Percentiles rank a stretch among this genome's conserved stretches.
Evolutionary conservation across 2,888 invertebrate species (phyloP).

Genomic region (Lithosia quadra): DNA sequence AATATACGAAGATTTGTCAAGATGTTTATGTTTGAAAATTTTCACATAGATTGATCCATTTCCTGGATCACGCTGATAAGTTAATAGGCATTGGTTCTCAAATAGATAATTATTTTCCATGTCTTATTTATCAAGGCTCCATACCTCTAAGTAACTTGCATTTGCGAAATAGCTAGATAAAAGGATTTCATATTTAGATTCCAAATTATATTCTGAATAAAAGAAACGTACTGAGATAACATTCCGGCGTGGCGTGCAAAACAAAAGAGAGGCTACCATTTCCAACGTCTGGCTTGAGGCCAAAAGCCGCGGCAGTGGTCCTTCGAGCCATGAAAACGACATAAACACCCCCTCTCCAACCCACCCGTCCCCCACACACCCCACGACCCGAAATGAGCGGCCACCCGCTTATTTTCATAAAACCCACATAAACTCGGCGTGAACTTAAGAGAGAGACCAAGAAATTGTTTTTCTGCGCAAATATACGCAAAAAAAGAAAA

Average conservation of each 20-base stretch:
- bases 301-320: conserved; percentile 72
- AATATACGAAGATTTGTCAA: too few species aligned
- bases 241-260: conserved; percentile 62
- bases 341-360: conserved; percentile 71
- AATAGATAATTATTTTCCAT: not conserved
- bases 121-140: not conserved
- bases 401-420: conserved; percentile 85
- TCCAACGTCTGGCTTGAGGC: conserved; percentile 74
- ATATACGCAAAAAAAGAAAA: conserved; percentile 55
- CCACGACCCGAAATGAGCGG: conserved; percentile 82
- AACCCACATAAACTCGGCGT: conserved; percentile 78
- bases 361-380: conserved; percentile 50
- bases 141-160: conserved; percentile 11
- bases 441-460: conserved; percentile 71
- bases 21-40: too few species aligned
- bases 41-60: too few species aligned
- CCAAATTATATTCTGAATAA: conserved; percentile 55
- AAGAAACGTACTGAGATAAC: conserved; percentile 61
- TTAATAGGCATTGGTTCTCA: too few species aligned
- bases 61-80: too few species aligned
- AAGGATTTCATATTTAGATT: conserved; percentile 50
- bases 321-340: conserved; percentile 77
- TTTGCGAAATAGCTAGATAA: conserved; percentile 22
- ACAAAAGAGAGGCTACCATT: conserved; percentile 74
- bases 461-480: conserved; percentile 70